Base-by-base conservation (phyloP, 92 coral and sea anemone species). In the Metridium senile region DNA sequence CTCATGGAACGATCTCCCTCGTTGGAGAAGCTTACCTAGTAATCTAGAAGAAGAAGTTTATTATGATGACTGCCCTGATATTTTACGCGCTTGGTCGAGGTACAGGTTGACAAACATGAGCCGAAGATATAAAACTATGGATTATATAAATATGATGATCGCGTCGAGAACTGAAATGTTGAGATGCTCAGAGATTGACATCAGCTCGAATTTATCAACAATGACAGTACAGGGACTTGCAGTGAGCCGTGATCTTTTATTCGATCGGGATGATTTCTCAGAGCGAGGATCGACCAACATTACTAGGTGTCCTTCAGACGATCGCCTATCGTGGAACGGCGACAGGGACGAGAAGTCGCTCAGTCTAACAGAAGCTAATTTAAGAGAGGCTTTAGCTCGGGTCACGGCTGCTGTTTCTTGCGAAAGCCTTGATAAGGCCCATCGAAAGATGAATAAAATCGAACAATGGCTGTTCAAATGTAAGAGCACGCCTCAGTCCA, bases 21-120 rank as follows among this genome's bases (percentile, higher is more conserved):
- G 97, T 62, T 92, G 93, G 97, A 82, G 97, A 23, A 89, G 93
- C 57, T 75, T 92, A n/a, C 97, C 97, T 18, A 85, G 93, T 77
- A 80, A 92, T 74, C 75, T 92, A 20, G 91, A 92, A 72, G 91
- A 92, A 56, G 97, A 89, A 67, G 80, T 88, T 47, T 79, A 73
- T 47, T 92, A 88, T 45, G 93, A 92, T 62, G 97, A 92, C 65
- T 92, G 93, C 74, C 93, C 97, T 0, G 97, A 92, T 56, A 83
- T 92, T 73, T 68, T 92, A 46, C 87, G 91, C 69, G 93, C 97
- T 43, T 92, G 93, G 91, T 92, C 97, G 47, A 81, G 81, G 68
- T 92, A 92, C 75, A 86, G 97, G 18, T 86, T 92, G 26, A 92
- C 97, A 26, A 92, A 92, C 53, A 92, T 92, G 97, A 71, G 87